Evolutionary conservation across 2,888 invertebrate species (phyloP), one percentile per base, ranked within the genome.

Genomic region (Branchipolynoe longqiensis): DNA sequence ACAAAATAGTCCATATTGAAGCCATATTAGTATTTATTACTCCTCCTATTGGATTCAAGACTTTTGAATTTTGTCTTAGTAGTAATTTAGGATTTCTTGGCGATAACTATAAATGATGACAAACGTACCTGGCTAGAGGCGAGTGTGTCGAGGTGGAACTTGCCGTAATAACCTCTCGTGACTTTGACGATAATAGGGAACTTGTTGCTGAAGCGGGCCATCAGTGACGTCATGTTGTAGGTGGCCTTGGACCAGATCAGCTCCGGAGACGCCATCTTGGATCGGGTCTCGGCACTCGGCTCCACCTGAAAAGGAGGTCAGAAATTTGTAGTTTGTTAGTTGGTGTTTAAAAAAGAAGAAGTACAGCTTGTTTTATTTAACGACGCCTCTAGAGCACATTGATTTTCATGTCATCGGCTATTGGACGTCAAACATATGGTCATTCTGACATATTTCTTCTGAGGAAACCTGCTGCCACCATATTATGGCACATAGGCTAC

Each of bases 181-280:
- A 89, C 85, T 58, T 73, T 85, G 56, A 83, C 87, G 74, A 89
- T 86, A 40, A 88, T 58, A 18, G 89, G 89, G 48, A 88, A 87
- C 48, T 74, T 73, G 31, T 54, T 33, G n/a, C 73, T 84, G 62
- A 64, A 89, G 54, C 64, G 41, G 14, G 82, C 25, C 58, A 85
- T 83, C 28, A 89, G 85, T 18, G 86, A 41, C 62, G 25, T n/a
- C 25, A 85, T 85, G 41, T 54, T 83, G 83, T 86, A 89, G 31
- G 59, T 54, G 73, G 81, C 41, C 38, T 81, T 81, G 28, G 82
- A 69, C 85, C 85, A 84, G 8, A 31, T 28, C 33, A 86, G 14
- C 41, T 83, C 83, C 25, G 78, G 41, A 0, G 78, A 14, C 78
- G 78, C 41, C 78, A 78, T 78, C 78, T 78, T 78, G 62, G 83